phyloP scores from a whole-genome alignment of 1,140 invertebrate genomes.

The Neodiprion pinetum region DNA sequence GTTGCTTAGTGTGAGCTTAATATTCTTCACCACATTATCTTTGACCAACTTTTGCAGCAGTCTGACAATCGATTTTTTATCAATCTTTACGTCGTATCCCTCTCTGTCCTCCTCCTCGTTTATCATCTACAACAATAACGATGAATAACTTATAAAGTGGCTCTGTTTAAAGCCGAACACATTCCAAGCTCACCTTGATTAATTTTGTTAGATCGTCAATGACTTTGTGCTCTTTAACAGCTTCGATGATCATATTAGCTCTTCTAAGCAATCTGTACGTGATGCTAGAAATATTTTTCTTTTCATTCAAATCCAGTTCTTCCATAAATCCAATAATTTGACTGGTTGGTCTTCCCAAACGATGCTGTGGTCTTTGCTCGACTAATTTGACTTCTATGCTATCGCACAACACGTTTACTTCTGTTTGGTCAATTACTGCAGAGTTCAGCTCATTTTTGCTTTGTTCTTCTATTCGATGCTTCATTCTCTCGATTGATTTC shows the following conservation, averaged over 20 bases:
- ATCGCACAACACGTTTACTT: slow-evolving; percentile 38
- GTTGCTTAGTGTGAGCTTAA: slow-evolving; percentile 64
- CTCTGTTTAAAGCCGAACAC: too few relatives aligned
- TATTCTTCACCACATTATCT: slow-evolving; percentile 68
- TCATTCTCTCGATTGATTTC: not conserved
- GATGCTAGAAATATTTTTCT: slow-evolving; percentile 44
- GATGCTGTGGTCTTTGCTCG: slow-evolving; percentile 37
- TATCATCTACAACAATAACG: slow-evolving; percentile 52
- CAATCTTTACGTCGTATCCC: slow-evolving; percentile 65
- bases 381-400: slow-evolving; percentile 47
- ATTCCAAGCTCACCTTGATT: slow-evolving; percentile 54
- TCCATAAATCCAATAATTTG: slow-evolving; percentile 48
- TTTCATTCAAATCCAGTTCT: slow-evolving; percentile 41
- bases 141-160: not conserved
- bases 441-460: not conserved
- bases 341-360: slow-evolving; percentile 31
- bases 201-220: slow-evolving; percentile 66
- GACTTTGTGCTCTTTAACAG: slow-evolving; percentile 65
- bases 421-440: not conserved
- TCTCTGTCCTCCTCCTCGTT: slow-evolving; percentile 64
- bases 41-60: slow-evolving; percentile 65
- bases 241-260: slow-evolving; percentile 68
- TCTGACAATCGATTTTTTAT: slow-evolving; percentile 68
- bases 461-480: not conserved
- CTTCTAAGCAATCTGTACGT: slow-evolving; percentile 64